Base-by-base conservation (phyloP, 2,797 vertebrate genomes). In the Diplodus sargus region DNA sequence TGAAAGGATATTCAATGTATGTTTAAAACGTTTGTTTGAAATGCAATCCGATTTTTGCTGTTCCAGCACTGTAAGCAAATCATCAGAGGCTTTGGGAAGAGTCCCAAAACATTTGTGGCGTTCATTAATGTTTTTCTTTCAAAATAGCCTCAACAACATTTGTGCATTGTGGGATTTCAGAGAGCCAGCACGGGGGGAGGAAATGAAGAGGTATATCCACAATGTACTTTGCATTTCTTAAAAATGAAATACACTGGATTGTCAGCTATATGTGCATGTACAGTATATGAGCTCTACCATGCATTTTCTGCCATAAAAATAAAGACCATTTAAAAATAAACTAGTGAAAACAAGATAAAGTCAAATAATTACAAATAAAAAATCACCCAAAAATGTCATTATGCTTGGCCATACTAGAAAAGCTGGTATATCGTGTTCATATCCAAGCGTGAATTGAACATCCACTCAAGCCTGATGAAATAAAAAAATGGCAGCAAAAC, bases 71-170 rank as follows among this genome's bases (percentile, higher is more conserved):
- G 1, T 42, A 43, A 54, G 59, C 9, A 68, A 70, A 71, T 48
- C 34, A 71, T 42, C 34, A 57, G 39, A 47, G 25, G n/a, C 15
- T 43, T 16, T 30, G 4, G 15, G 30, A 43, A 14, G 53, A 60
- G 53, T 56, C 61, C 61, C 61, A 14, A 4, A 68, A 58, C 62
- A 65, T 74, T 49, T 59, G 11, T 5, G 23, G 25, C 20, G 15
- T 47, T 61, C 4, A 43, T 47, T 57, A 23, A 45, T 68, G 60
- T 53, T 78, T 72, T 76, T 23, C 54, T 76, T 72, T 84, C 43
- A 43, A 83, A 81, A 58, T 10, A 76, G 47, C 63, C 51, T 60
- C 17, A 17, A 64, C 34, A 16, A 14, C n/a, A 65, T 53, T 69
- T 53, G 28, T 23, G 60, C 67, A 51, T 13, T 30, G 9, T 22